Base-by-base conservation (phyloP, 2,888 invertebrate species). In the Rhorus exstirpatorius region DNA sequence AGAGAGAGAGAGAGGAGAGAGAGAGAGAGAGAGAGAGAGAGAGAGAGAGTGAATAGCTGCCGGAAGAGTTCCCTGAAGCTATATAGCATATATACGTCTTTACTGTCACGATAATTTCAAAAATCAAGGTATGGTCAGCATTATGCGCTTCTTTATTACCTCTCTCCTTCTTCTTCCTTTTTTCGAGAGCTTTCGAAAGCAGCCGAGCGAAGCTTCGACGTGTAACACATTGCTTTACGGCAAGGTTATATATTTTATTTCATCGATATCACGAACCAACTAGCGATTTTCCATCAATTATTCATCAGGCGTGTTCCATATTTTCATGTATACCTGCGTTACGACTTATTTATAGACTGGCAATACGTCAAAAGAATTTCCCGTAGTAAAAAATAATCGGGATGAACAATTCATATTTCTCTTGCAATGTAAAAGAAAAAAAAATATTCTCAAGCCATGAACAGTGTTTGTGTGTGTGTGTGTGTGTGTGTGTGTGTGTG, bases 221-320 rank as follows among this genome's bases (percentile, higher is more conserved):
- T 75, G 58, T 67, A 51, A 58, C 63, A 68, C 46, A 55, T 55
- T 65, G 58, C 26, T 65, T 70, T 58, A 65, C 65, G 75, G 51
- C 51, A 8, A 26, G 31, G 61, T 24, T 41, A 67, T 71, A 46
- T 58, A 67, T 67, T 76, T 79, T 53, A 51, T 76, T 79, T 79
- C 41, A 71, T 61, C 79, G 60, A 71, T 71, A 60, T 35, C 49
- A 51, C 38, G 21, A 53, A 60, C 38, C 58, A 65, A 41, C 70
- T 75, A 76, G 79, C 79, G 75, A 82, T 82, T 44, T 44, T 38
- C 24, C 71, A 82, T 82, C 58, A 75, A 82, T 76, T 79, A 82
- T 79, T 82, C 79, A 79, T 74, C 79, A 60, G n/a, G 53, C 44
- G 19, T 68, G 41, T 61, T 61, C 41, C 26, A 67, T 53, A 68